These are phyloP conservation scores for Ips typographus DNA, from an alignment of 1,140 invertebrate species.

Conservation along the genomic window DNA sequence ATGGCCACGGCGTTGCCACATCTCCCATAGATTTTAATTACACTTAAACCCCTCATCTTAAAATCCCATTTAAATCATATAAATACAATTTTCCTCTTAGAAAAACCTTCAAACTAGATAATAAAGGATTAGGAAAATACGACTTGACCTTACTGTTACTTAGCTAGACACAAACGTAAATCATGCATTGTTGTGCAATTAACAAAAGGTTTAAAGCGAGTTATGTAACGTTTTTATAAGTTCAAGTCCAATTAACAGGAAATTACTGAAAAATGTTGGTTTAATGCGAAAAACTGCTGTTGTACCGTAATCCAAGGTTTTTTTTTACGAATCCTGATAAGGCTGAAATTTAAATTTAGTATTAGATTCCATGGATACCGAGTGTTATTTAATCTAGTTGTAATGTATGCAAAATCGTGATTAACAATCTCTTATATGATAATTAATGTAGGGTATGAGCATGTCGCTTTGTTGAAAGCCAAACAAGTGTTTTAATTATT, in stretches of 20 bases:
- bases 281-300: neutral
- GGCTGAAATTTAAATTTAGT: neutral
- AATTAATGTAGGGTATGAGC: neutral
- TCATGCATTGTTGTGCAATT: neutral
- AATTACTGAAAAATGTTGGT: no score
- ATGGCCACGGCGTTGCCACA: conserved; percentile 34
- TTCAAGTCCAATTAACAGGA: conserved; percentile 3
- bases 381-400: neutral
- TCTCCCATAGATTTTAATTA: neutral
- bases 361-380: neutral
- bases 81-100: neutral
- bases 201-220: neutral
- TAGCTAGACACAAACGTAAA: neutral
- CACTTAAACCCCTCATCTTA: no score
- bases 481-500: no score
- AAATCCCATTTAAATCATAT: no score
- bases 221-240: neutral
- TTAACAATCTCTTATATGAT: conserved; percentile 1
- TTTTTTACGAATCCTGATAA: neutral
- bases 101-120: neutral
- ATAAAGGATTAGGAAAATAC: conserved; percentile 1
- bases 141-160: conserved; percentile 3
- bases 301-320: neutral
- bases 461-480: no score
- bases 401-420: conserved; percentile 3